Conservation (phyloP, 1,140 invertebrate species). For the Leptoteleia sp. region DNA sequence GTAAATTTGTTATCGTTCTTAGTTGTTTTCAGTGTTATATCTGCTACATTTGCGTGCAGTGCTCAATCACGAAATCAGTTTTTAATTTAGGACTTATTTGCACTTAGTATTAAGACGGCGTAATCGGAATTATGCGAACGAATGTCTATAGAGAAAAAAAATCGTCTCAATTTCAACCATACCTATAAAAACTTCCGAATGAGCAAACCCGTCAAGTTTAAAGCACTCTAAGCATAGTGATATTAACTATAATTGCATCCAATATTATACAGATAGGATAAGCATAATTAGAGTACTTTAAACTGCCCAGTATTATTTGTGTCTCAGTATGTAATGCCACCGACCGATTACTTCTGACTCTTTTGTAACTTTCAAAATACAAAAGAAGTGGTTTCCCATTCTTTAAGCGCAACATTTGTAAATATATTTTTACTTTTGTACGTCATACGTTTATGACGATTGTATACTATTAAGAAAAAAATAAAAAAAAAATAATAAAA, state of each 20-base stretch:
- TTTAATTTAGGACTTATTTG: conserved; percentile 27
- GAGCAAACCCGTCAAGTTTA: conserved; percentile 47
- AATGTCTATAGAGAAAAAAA: too few species aligned
- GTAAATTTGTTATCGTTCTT: conserved; percentile 31
- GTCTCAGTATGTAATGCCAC: conserved; percentile 28
- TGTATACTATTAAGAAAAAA: too few species aligned
- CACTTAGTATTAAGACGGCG: too few species aligned
- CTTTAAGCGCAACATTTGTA: conserved; percentile 42
- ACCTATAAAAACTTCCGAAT: conserved; percentile 26
- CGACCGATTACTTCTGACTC: not conserved
- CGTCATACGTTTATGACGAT: conserved; percentile 36
- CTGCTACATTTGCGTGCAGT: conserved; percentile 12
- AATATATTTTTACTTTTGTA: conserved; percentile 51
- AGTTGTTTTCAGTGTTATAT: conserved; percentile 27
- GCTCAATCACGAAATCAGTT: conserved; percentile 40
- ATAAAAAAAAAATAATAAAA: too few species aligned
- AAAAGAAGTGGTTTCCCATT: not conserved
- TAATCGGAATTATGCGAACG: too few species aligned
- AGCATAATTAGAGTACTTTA: conserved; percentile 62
- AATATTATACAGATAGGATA: conserved; percentile 49
- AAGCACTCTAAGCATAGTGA: conserved; percentile 66
- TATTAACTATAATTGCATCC: conserved; percentile 65
- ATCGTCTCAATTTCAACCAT: conserved; percentile 1
- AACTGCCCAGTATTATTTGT: conserved; percentile 61
- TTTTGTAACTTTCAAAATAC: conserved; percentile 17